These are phyloP conservation scores for Lampropteryx suffumata DNA, from an alignment of 2,888 invertebrate genomes.

Conservation along the genomic window DNA sequence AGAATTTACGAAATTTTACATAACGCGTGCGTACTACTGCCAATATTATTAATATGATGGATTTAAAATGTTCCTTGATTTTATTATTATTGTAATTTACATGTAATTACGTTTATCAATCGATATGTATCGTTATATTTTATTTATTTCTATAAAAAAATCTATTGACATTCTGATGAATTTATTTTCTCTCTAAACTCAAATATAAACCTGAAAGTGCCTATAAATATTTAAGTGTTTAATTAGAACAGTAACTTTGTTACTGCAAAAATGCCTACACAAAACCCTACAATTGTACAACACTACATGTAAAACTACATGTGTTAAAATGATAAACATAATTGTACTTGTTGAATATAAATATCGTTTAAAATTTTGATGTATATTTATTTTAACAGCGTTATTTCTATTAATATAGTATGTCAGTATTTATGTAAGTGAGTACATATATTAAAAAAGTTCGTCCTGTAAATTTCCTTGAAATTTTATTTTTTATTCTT, in stretches of 20 bases:
- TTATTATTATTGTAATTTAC: constrained; percentile 5
- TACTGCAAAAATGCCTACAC: background rate
- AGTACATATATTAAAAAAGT: too few species aligned
- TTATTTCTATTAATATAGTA: too few species aligned
- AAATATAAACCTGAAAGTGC: background rate
- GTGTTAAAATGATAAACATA: too few species aligned
- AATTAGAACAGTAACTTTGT: background rate
- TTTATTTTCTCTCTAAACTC: too few species aligned
- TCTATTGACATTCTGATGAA: too few species aligned
- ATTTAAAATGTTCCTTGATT: constrained; percentile 3
- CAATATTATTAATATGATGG: background rate
- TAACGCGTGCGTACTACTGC: constrained; percentile 9
- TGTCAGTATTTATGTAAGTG: too few species aligned
- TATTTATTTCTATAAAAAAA: too few species aligned
- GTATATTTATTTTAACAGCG: background rate
- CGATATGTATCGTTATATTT: constrained; percentile 3
- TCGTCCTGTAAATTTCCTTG: too few species aligned
- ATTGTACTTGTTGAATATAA: too few species aligned
- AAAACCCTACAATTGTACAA: too few species aligned
- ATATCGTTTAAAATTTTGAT: background rate
- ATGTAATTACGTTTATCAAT: constrained; percentile 20
- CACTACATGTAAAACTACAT: too few species aligned
- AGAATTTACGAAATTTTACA: constrained; percentile 7
- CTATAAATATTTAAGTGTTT: background rate
- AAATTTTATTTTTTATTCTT: too few species aligned